Evolutionary conservation across 2,113 vertebrate species (phyloP).

Genomic region (Speoplatyrhinus poulsoni): DNA sequence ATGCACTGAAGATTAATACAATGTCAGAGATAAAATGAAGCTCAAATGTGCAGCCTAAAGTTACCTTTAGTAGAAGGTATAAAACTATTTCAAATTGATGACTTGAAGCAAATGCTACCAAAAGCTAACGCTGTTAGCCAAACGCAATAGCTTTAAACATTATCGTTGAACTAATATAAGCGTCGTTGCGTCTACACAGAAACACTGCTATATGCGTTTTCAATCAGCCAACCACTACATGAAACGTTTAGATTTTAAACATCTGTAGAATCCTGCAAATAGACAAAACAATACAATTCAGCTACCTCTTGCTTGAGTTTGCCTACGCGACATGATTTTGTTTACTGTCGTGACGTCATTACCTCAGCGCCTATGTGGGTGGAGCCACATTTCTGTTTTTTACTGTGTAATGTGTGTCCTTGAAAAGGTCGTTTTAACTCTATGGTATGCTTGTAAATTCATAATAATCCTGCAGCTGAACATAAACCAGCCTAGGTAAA

Average conservation of each 20-base stretch:
- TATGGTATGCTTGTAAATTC: no score
- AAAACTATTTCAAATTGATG: no score
- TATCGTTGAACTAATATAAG: no score
- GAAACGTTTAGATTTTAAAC: background rate
- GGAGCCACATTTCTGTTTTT: background rate
- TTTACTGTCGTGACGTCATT: slow-evolving; percentile 60
- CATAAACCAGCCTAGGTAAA: no score
- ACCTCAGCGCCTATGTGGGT: slow-evolving; percentile 16
- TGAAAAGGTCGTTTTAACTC: no score
- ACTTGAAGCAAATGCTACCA: background rate
- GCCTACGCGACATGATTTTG: slow-evolving; percentile 62
- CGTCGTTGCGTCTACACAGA: no score
- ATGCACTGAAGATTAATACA: background rate
- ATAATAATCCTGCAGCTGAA: no score
- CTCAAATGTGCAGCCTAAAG: background rate
- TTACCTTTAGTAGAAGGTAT: no score
- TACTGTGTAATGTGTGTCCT: no score
- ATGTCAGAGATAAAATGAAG: background rate
- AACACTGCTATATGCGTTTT: no score
- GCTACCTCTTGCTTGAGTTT: slow-evolving; percentile 50
- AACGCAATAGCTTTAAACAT: background rate
- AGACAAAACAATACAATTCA: background rate
- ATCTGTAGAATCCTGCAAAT: background rate
- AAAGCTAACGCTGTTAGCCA: slow-evolving; percentile 1
- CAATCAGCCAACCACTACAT: no score